A percentile compares a stretch with the other conserved stretches of the same genome.
These are phyloP conservation scores for Scatophagus argus DNA, from an alignment of 2,113 vertebrate species.

Conservation along the genomic window DNA sequence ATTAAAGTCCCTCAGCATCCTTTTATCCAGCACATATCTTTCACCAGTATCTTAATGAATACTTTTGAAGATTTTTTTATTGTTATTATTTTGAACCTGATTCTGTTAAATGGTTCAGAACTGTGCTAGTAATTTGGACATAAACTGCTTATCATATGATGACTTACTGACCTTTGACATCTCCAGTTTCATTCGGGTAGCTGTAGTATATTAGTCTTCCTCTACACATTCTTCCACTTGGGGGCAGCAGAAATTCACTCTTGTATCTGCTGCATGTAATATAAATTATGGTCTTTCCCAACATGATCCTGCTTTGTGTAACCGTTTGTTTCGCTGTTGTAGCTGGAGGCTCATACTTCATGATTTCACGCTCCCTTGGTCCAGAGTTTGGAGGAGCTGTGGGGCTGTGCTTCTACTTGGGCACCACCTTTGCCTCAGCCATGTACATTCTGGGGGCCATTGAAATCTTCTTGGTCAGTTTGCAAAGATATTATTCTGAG, in stretches of 20 bases:
- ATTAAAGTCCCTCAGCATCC: too few relatives aligned
- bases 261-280: not conserved
- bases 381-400: constrained; percentile 98
- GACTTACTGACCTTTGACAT: not conserved
- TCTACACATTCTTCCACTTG: constrained; percentile 9
- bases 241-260: constrained; percentile 25
- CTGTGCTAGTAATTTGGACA: not conserved
- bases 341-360: constrained; percentile 99
- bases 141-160: not conserved
- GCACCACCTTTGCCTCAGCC: constrained; percentile 96
- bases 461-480: constrained; percentile 96
- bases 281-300: not conserved
- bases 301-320: not conserved
- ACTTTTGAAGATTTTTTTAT: not conserved
- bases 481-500: not conserved
- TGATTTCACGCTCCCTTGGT: constrained; percentile 97
- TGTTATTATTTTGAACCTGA: not conserved
- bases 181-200: not conserved
- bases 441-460: constrained; percentile 99
- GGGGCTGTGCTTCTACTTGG: constrained; percentile 97
- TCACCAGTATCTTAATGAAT: not conserved
- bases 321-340: constrained; percentile 23
- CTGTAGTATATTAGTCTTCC: not conserved
- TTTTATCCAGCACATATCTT: not conserved
- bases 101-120: not conserved